Evolutionary conservation across 2,888 invertebrate species (phyloP), one percentile per base, ranked within the genome.

Genomic region (Eupeodes latifasciatus): DNA sequence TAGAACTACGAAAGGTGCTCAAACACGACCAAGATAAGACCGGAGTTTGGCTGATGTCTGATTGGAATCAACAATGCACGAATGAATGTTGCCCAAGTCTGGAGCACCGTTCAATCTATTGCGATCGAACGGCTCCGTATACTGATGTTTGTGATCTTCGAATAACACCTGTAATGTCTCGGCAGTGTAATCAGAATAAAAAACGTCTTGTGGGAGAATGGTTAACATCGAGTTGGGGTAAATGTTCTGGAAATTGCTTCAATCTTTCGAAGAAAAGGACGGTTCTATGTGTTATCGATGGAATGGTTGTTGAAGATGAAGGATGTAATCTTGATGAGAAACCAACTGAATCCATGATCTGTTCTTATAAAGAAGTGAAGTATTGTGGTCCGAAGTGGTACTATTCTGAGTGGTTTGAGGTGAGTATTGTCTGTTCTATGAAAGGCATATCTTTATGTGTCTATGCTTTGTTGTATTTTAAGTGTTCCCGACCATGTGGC

Each of bases 191-290:
- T 5, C 95, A 95, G 14, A 95, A 95, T 85, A 95, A 94, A 87
- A 95, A 95, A 91, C 97, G 96, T 93, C 95, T 94, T 90, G 93
- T 93, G 53, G 96, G 96, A 4, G 95, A 96, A 91, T 98, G 98
- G 98, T 98, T 97, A 92, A 95, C 96, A 47, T 96, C 97, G 55
- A 95, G 96, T 9, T 97, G 96, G 96, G 94, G 95, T 53, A 90
- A 93, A 55, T 92, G 92, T 71, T 89, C 90, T 0, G 92, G 92
- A 2, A 91, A 92, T 66, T 94, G 94, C 55, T 93, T 92, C 59
- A 92, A 91, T 77, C 78, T 92, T 51, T 89, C 91, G 19, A 90
- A 91, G 6, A 90, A 88, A 19, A 91, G 93, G 11, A 80, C 84
- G 11, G 92, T 92, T 10, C 67, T 91, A 16, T 93, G 93, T 40